Base-by-base conservation (phyloP, 92 coral and sea anemone species). In the Ricordea florida region DNA sequence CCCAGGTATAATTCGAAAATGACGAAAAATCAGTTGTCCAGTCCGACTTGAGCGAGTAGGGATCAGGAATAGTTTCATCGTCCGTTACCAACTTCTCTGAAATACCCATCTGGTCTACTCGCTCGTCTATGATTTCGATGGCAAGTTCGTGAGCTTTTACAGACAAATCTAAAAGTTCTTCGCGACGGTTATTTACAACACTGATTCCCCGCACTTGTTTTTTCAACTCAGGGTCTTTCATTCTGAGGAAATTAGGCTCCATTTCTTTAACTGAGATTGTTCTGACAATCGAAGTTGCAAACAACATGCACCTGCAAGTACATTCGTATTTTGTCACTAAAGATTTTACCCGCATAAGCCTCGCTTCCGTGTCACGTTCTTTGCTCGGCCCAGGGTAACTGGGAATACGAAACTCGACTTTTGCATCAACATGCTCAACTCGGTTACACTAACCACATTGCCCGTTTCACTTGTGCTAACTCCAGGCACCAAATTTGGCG, bases 321-420 rank as follows among this genome's bases (percentile, higher is more conserved):
- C 34, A 25, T 53, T 23, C 62, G 16, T 53, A 23, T 23, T 53
- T 23, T 53, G 37, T 38, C 37, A 38, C 62, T n/a, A 53, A 53
- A 53, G 34, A 53, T 28, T 23, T 53, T 68, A 3, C 61, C 67
- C 23, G 64, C 40, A 22, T 38, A 55, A 42, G 79, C 79, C 79
- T 72, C 68, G 28, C 64, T 53, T 72, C 36, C 66, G 68, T 72
- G 57, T 44, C 64, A 72, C 30, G 21, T 40, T 44, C 46, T 55
- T 24, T 47, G 55, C 43, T 68, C 47, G 43, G 25, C 46, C 75
- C 35, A 48, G 75, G 21, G 42, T 57, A 27, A 49, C 74, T 29
- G 40, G 60, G 59, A 43, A 48, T 47, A 66, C 45, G 58, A 45
- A 62, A 62, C 70, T 62, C 56, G 55, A 10, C 72, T 36, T 37